A percentile compares a stretch with the other conserved stretches of the same genome.
Conservation (phyloP, 2,888 invertebrate genomes). For the Phortica okadai region DNA sequence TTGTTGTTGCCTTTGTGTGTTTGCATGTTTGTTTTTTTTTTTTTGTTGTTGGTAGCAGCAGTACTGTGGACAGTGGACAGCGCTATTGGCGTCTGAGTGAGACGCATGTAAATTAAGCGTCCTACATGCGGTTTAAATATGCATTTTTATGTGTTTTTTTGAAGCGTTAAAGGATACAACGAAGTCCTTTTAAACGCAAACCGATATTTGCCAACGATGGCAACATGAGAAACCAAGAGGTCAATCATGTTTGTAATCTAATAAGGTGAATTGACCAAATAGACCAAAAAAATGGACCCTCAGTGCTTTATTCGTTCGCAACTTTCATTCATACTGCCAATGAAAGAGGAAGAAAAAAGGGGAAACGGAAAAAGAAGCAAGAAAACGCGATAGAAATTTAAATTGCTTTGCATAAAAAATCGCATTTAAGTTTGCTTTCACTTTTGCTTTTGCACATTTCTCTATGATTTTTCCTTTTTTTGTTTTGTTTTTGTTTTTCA, state of each 20-base stretch:
- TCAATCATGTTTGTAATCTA: not conserved
- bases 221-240: no score
- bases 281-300: not conserved
- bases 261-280: not conserved
- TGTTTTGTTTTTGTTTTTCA: not conserved
- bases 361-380: no score
- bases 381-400: not conserved
- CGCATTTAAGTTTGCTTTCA: not conserved
- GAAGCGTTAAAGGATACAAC: not conserved
- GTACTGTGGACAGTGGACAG: not conserved
- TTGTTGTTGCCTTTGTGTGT: not conserved
- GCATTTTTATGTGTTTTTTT: not conserved
- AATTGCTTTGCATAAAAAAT: slow-evolving; percentile 17
- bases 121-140: not conserved
- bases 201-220: not conserved
- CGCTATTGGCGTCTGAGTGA: not conserved
- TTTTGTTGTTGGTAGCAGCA: not conserved
- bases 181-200: not conserved
- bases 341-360: no score
- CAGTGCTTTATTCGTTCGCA: no score
- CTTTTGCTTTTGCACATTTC: not conserved
- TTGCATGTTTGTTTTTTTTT: no score
- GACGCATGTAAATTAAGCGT: not conserved
- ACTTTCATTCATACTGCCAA: no score
- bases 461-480: not conserved